Evolutionary conservation across 2,888 invertebrate species (phyloP).

Genomic region (Onthophagus sagittarius): DNA sequence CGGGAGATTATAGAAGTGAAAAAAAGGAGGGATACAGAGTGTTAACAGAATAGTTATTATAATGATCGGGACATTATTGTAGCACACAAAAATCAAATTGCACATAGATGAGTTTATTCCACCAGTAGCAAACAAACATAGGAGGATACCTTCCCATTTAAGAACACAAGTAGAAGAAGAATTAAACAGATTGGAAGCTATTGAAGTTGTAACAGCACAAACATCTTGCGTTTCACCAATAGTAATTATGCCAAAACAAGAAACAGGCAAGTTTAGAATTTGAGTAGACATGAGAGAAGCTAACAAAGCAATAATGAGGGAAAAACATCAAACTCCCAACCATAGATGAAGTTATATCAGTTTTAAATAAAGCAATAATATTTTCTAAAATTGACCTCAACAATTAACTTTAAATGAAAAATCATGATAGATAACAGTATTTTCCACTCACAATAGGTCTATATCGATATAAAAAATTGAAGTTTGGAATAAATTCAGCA

Average conservation of each 20-base stretch:
- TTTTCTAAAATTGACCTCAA: conserved; percentile 22
- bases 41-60: too few relatives aligned
- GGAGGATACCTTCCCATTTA: conserved; percentile 27
- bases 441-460: conserved; percentile 40
- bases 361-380: background rate
- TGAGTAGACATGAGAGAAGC: conserved; percentile 28
- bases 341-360: conserved; percentile 19
- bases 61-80: too few relatives aligned
- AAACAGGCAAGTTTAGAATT: conserved; percentile 24
- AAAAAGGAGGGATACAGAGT: too few relatives aligned
- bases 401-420: conserved; percentile 39
- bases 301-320: conserved; percentile 29
- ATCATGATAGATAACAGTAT: conserved; percentile 40
- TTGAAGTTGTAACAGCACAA: conserved; percentile 25
- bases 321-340: conserved; percentile 26
- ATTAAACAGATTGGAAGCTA: conserved; percentile 24
- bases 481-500: conserved; percentile 43
- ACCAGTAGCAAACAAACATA: conserved; percentile 25
- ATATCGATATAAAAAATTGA: conserved; percentile 41
- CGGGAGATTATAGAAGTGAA: too few relatives aligned
- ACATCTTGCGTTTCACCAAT: conserved; percentile 30
- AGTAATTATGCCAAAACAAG: conserved; percentile 28
- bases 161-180: conserved; percentile 22
- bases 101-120: conserved; percentile 22
- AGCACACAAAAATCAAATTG: conserved; percentile 21